phyloP scores from a whole-genome alignment of 2,113 vertebrate genomes.

The Clarias gariepinus region DNA sequence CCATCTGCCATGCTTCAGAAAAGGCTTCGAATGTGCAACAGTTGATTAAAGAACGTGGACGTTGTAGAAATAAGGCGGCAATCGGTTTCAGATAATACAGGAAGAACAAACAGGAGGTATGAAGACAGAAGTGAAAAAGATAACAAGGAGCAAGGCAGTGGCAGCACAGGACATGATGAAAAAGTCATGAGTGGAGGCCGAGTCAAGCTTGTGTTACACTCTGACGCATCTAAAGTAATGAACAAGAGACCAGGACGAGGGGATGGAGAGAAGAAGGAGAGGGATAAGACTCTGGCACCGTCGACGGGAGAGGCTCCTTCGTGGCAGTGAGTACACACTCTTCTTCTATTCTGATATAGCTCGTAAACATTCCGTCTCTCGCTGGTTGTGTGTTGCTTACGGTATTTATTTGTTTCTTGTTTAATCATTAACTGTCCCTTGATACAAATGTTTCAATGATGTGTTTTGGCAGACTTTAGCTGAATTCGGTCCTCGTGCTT shows the following conservation, averaged over 20 bases:
- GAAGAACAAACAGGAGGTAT: not conserved
- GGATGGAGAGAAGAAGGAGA: constrained; percentile 43
- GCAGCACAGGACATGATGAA: constrained; percentile 62
- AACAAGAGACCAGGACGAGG: constrained; percentile 44
- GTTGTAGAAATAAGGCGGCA: not conserved
- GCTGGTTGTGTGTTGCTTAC: not conserved
- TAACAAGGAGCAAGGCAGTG: constrained; percentile 13
- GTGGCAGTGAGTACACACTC: not conserved
- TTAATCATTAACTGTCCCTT: not conserved
- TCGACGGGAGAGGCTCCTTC: constrained; percentile 30
- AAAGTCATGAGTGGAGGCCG: constrained; percentile 75
- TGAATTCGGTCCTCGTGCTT: not conserved
- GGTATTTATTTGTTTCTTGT: not conserved
- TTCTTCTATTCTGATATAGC: not conserved
- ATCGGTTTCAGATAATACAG: not conserved
- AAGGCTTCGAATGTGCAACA: not conserved
- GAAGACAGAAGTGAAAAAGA: constrained; percentile 3
- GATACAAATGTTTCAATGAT: not conserved
- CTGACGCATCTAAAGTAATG: constrained; percentile 60
- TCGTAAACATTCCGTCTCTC: not conserved
- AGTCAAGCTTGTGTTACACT: constrained; percentile 75
- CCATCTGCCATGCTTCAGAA: not conserved
- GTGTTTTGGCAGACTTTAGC: not conserved
- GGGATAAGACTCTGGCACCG: constrained; percentile 44
- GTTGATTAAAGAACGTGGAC: not conserved